Conservation (phyloP, 2,888 invertebrate genomes). For the Galerucella calmariensis region DNA sequence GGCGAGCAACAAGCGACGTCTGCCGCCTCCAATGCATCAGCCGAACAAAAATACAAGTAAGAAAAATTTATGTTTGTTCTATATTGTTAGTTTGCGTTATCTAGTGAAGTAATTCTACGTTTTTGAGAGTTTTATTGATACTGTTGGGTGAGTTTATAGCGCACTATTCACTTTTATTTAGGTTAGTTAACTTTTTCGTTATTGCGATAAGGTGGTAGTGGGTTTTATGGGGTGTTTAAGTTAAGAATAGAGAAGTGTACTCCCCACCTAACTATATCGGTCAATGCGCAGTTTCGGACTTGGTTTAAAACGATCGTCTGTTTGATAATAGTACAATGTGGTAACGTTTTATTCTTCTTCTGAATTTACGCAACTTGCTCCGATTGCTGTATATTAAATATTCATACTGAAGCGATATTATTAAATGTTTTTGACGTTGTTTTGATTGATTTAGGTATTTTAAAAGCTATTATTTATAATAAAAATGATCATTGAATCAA, state of each 20-base stretch:
- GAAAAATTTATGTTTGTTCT: slow-evolving; percentile 26
- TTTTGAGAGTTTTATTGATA: neutral
- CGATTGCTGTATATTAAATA: no score
- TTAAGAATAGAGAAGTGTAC: neutral
- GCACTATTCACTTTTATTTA: neutral
- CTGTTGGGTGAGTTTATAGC: slow-evolving; percentile 11
- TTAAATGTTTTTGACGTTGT: no score
- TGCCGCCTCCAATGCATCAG: slow-evolving; percentile 22
- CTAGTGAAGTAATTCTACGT: neutral
- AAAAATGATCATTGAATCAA: no score
- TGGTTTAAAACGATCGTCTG: neutral
- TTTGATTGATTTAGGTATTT: no score
- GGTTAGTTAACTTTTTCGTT: neutral
- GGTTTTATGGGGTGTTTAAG: neutral
- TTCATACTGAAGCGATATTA: no score
- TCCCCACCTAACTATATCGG: neutral
- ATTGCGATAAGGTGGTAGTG: neutral
- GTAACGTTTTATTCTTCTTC: no score
- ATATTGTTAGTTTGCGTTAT: slow-evolving; percentile 17
- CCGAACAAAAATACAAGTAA: slow-evolving; percentile 63
- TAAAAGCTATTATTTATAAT: no score
- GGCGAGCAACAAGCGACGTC: slow-evolving; percentile 30
- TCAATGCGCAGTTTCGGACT: neutral
- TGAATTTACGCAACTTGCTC: no score
- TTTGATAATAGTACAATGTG: neutral